Conservation (phyloP, 2,113 vertebrate genomes). For the Pterophyllum scalare region DNA sequence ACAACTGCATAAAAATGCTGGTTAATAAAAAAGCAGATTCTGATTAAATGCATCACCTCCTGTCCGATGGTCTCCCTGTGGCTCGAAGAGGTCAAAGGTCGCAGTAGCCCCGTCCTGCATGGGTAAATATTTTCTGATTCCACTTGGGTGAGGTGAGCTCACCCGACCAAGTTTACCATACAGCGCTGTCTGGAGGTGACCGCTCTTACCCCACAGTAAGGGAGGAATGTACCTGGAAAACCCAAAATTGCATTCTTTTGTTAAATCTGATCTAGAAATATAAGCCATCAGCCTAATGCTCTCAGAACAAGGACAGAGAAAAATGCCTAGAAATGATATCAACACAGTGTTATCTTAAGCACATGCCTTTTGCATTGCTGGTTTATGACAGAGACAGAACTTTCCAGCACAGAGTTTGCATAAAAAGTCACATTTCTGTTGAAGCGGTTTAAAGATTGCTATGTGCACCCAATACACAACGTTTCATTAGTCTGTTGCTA, state of each 20-base stretch:
- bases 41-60: conserved; percentile 84
- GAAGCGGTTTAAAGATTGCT: background rate
- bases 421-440: conserved; percentile 4
- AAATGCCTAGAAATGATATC: background rate
- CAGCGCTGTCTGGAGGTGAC: conserved; percentile 96
- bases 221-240: conserved; percentile 93
- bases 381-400: background rate
- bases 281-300: background rate
- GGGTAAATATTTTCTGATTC: conserved; percentile 93
- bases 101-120: conserved; percentile 96
- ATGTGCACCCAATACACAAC: background rate
- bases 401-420: conserved; percentile 9
- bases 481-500: conserved; percentile 1
- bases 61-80: conserved; percentile 88
- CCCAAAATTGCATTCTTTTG: conserved; percentile 19
- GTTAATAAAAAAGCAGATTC: background rate
- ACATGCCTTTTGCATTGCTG: conserved; percentile 8
- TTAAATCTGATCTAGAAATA: conserved; percentile 6
- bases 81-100: conserved; percentile 98
- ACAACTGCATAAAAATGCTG: background rate
- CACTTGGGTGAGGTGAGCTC: conserved; percentile 90
- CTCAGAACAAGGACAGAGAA: background rate
- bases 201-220: conserved; percentile 96
- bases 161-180: conserved; percentile 97
- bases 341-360: background rate